phyloP scores from a whole-genome alignment of 92 coral and sea anemone genomes.

The Porites rus region DNA sequence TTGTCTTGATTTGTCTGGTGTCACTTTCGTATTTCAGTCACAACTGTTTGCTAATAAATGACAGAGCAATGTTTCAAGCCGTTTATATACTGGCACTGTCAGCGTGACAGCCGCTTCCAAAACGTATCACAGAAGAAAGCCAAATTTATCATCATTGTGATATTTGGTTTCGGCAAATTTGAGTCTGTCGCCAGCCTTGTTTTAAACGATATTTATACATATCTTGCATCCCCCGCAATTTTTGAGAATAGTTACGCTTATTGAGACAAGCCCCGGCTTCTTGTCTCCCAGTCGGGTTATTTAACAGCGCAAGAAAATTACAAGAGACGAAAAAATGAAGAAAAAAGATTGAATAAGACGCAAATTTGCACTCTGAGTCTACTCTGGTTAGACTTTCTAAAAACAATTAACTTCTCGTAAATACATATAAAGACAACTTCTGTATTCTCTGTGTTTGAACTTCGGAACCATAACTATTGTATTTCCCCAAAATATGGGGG shows the following conservation, averaged over 20 bases:
- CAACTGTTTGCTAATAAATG: slow-evolving; percentile 22
- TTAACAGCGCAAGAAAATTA: neutral
- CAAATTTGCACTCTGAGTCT: neutral
- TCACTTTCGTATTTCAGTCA: slow-evolving; percentile 7
- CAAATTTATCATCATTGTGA: neutral
- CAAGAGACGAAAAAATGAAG: neutral
- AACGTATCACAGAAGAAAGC: neutral
- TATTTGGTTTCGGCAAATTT: neutral
- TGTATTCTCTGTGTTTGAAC: neutral
- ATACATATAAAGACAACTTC: neutral
- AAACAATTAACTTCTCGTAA: neutral
- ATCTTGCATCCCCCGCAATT: neutral
- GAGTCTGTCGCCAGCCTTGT: neutral
- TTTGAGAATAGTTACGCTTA: neutral
- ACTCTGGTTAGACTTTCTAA: neutral
- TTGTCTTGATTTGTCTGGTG: neutral
- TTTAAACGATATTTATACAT: neutral
- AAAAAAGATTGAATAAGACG: neutral
- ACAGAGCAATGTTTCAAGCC: slow-evolving; percentile 6
- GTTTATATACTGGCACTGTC: slow-evolving; percentile 35
- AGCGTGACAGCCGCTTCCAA: slow-evolving; percentile 5
- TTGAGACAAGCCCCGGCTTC: neutral
- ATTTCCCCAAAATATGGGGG: neutral
- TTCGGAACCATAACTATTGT: neutral
- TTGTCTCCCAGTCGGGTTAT: neutral